Conservation (phyloP, 1,140 invertebrate genomes). For the Odontomachus brunneus region DNA sequence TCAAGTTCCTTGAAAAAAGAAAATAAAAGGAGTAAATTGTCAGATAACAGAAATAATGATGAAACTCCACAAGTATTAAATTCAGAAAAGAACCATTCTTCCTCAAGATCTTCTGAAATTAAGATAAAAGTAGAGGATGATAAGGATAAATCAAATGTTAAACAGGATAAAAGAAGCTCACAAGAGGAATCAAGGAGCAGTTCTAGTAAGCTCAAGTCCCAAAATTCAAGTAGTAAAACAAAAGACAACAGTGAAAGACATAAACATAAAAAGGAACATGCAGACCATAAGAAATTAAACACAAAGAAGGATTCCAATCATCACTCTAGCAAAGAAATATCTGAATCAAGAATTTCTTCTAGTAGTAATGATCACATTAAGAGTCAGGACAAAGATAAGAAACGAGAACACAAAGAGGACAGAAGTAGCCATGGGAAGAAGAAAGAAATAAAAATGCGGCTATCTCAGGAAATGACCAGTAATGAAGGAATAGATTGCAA, state of each 20-base stretch:
- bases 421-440: constrained; percentile 62
- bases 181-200: constrained; percentile 56
- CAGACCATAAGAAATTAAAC: constrained; percentile 73
- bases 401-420: constrained; percentile 66
- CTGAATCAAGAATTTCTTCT: constrained; percentile 80
- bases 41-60: constrained; percentile 66
- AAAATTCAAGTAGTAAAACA: constrained; percentile 66
- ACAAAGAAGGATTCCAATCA: constrained; percentile 80
- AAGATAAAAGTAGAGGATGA: constrained; percentile 62
- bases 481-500: constrained; percentile 88
- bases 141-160: constrained; percentile 63
- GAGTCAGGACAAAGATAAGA: constrained; percentile 83
- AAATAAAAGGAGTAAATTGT: constrained; percentile 66
- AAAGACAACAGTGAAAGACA: constrained; percentile 66
- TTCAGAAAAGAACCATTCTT: constrained; percentile 48
- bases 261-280: constrained; percentile 61
- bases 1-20: constrained; percentile 43
- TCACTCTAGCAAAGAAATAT: constrained; percentile 78
- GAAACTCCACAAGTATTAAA: constrained; percentile 34
- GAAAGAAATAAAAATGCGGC: constrained; percentile 61
- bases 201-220: constrained; percentile 46
- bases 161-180: constrained; percentile 50
- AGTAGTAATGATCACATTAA: constrained; percentile 83
- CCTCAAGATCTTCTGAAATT: constrained; percentile 55
- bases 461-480: constrained; percentile 82